These are phyloP conservation scores for Ochotona princeps DNA, from an alignment of 2,113 vertebrate species.

Conservation along the genomic window DNA sequence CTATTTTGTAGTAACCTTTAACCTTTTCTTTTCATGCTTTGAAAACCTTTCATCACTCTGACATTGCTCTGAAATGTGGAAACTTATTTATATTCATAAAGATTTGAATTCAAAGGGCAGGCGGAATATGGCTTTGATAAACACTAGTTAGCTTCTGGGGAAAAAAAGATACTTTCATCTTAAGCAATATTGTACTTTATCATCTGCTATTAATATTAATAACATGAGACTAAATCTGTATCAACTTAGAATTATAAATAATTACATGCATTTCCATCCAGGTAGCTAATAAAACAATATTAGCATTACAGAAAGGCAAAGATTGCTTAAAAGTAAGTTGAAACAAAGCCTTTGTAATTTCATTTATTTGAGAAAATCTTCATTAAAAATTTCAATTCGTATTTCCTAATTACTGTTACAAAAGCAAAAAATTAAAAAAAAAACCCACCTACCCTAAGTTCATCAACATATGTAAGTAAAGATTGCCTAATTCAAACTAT, in stretches of 20 bases:
- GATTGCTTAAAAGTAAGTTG: slow-evolving; percentile 32
- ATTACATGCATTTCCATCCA: slow-evolving; percentile 34
- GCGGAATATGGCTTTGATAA: slow-evolving; percentile 79
- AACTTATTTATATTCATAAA: slow-evolving; percentile 76
- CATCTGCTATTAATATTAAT: slow-evolving; percentile 72
- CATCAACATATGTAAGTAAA: not conserved
- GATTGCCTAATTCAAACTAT: not conserved
- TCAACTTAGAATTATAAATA: slow-evolving; percentile 56
- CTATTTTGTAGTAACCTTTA: slow-evolving; percentile 80
- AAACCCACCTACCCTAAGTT: not conserved
- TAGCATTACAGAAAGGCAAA: slow-evolving; percentile 53
- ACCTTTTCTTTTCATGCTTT: slow-evolving; percentile 71
- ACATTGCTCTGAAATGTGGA: slow-evolving; percentile 66
- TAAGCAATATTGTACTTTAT: slow-evolving; percentile 62
- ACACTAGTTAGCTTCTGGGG: slow-evolving; percentile 68
- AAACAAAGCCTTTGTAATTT: not conserved
- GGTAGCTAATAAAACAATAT: slow-evolving; percentile 55
- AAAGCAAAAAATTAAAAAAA: not conserved
- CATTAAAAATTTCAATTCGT: slow-evolving; percentile 1
- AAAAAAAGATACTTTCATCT: slow-evolving; percentile 67
- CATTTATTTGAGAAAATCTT: slow-evolving; percentile 32
- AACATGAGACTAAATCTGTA: slow-evolving; percentile 44
- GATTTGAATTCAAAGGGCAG: slow-evolving; percentile 74
- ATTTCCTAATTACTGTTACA: not conserved
- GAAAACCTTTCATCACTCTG: slow-evolving; percentile 71